Base-by-base conservation (phyloP, 2,797 vertebrate species). In the Semaprochilodus insignis region DNA sequence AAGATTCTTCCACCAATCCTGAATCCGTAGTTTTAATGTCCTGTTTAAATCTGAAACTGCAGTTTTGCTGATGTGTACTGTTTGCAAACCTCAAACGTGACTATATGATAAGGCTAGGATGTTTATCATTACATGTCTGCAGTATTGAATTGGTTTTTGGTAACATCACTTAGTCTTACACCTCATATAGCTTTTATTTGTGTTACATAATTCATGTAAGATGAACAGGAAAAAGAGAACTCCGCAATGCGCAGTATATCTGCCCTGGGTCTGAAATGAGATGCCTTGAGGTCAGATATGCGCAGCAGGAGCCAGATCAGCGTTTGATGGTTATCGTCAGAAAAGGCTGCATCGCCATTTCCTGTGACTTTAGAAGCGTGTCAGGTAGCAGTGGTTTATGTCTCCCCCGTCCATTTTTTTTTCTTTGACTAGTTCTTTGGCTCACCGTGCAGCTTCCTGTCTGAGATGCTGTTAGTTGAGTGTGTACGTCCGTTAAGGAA, bases 161-260 rank as follows among this genome's bases (percentile, higher is more conserved):
- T 31, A 3, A 31, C 31, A 1, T 31, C 31, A 31, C 31, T 31
- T 3, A 31, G 31, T 31, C 31, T 1, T 31, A 31, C 31, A 31
- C 31, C 8, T 40, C 40, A 8, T 40, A 36, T 36, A 13, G 52
- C 19, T 52, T 74, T 70, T 54, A 15, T 19, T 73, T 75, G 14
- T 14, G n/a, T 23, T 81, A 67, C 81, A 85, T 74, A 73, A 84
- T 80, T 82, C 15, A 72, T 79, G 23, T 16, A 13, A 62, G 15
- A 21, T 14, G 1, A 59, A 62, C 5, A 27, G 31, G 48, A 57
- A 52, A 70, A 27, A 14, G 17, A 78, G 51, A 23, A 6, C 57
- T 55, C 63, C 62, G 74, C 72, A 52, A 52, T 7, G 3, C 3
- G 7, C 25, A 78, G 69, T 17, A 25, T 65, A 31, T 82, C 62